Percentiles rank a stretch among this genome's conserved stretches.
Evolutionary conservation across 2,888 invertebrate species (phyloP).

Genomic region (Drosophila cracens): DNA sequence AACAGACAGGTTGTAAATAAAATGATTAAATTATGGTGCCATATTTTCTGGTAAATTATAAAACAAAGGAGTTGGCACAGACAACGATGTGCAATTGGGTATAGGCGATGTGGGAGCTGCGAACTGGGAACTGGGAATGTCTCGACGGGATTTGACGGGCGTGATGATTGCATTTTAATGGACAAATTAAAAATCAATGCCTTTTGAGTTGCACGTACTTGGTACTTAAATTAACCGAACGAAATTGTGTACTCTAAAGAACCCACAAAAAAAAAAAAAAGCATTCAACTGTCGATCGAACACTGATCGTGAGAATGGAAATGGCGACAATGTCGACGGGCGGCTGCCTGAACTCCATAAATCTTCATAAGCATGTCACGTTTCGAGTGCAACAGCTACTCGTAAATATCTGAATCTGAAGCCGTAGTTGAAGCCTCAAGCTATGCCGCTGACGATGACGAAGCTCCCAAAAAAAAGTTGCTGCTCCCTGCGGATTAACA

Average conservation of each 20-base stretch:
- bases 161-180: slow-evolving; percentile 84
- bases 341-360: slow-evolving; percentile 78
- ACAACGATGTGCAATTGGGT: slow-evolving; percentile 8
- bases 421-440: slow-evolving; percentile 23
- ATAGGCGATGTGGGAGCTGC: slow-evolving; percentile 17
- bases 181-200: slow-evolving; percentile 83
- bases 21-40: slow-evolving; percentile 62
- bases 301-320: slow-evolving; percentile 83
- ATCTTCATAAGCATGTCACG: slow-evolving; percentile 84
- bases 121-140: slow-evolving; percentile 28
- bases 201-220: slow-evolving; percentile 70
- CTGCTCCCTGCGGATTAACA: slow-evolving; percentile 68
- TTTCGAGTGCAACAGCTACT: slow-evolving; percentile 83
- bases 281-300: slow-evolving; percentile 75
- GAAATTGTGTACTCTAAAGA: slow-evolving; percentile 43
- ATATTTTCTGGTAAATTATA: slow-evolving; percentile 56
- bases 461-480: slow-evolving; percentile 44
- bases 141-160: slow-evolving; percentile 38
- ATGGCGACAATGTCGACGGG: slow-evolving; percentile 77
- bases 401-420: slow-evolving; percentile 75
- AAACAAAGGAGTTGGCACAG: slow-evolving; percentile 39
- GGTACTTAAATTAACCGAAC: slow-evolving; percentile 73
- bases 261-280: slow-evolving; percentile 23
- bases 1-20: slow-evolving; percentile 46
- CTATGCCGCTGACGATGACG: slow-evolving; percentile 47